Evolutionary conservation across 2,888 invertebrate species (phyloP), one percentile per base, ranked within the genome.

Genomic region (Drosophila vallismaia): DNA sequence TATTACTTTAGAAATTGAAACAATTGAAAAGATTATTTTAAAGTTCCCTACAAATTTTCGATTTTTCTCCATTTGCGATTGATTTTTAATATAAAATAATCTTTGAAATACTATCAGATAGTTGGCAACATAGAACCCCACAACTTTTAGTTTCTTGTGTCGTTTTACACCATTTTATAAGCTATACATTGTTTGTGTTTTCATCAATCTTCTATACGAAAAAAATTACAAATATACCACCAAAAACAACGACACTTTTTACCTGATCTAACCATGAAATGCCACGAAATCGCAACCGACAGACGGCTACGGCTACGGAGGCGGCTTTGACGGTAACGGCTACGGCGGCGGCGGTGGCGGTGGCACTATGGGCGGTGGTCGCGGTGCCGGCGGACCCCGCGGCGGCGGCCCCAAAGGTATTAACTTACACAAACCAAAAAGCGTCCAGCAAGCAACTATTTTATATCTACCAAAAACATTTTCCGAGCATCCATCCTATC

Each of bases 381-480:
- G 89, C 77, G 94, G 95, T 93, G 94, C 94, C 93, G 94, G 94
- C 93, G 94, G 95, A 93, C 95, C 95, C 93, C 95, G 96, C 94
- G 94, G 95, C 92, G 95, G 95, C 92, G 94, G 94, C 93, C 94
- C 94, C 93, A 96, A 96, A 96, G 96, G 96, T 96, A 96, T 90
- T 48, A 62, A 60, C 14, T 24, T 9, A 44, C 44, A 73, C 58
- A 66, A 40, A 53, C 52, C 42, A 63, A 71, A 40, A 46, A 56
- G 51, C 42, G 42, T 40, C 58, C 54, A 71, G 42, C 19, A 49
- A 31, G 31, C 9, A 36, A 36, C 36, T 36, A 36, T 36, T 36
- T 36, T 36, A 36, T 29, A 42, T 63, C 33, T 36, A 56, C 50
- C 42, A 71, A 71, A 71, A 44, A 49, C 48, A 60, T 50, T 12